Evolutionary conservation across 1,140 invertebrate species (phyloP), one percentile per base, ranked within the genome.

Genomic region (Solenopsis fugax): DNA sequence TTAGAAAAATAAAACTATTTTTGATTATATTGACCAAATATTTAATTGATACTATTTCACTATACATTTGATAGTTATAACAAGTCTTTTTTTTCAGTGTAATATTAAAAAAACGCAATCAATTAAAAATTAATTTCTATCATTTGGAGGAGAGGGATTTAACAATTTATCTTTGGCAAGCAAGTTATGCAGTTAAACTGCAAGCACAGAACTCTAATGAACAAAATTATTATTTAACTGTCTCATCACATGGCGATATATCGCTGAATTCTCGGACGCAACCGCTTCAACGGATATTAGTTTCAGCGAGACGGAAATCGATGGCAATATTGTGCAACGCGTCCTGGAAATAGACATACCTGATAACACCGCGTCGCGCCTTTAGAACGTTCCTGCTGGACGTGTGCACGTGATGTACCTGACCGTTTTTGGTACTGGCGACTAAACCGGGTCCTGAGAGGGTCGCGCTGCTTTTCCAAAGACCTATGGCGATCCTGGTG

Each of bases 401-500:
- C 73, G 96, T 96, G 50, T 96, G 96, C 65, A 96, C 94, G 89
- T 96, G 96, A 34, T 92, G 91, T 4, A 91, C 24, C n/a, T 91
- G 92, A 48, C 86, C 91, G 10, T 93, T 92, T 72, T 84, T 88
- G 24, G 76, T 88, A n/a, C 67, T 88, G 18, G 87, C 72, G n/a
- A 92, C 82, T 4, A 93, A 67, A 4, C 91, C 92, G 41, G 92
- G 85, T 50, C 82, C 87, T 7, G 71, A 72, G 4, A 93, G 82
- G 4, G 90, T 80, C 0, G 89, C 87, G 48, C 91, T 85, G 87
- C 96, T 97, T 88, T 96, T 96, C 97, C 97, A 98, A 24, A 98
- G 92, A 0, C 96, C 97, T 13, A 97, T 95, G 4, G 97, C 97
- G 85, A 98, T 98, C 87, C 97, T 96, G 69, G 97, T 97, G 90